Evolutionary conservation across 2,113 vertebrate species (phyloP).

Genomic region (Burhinus oedicnemus): DNA sequence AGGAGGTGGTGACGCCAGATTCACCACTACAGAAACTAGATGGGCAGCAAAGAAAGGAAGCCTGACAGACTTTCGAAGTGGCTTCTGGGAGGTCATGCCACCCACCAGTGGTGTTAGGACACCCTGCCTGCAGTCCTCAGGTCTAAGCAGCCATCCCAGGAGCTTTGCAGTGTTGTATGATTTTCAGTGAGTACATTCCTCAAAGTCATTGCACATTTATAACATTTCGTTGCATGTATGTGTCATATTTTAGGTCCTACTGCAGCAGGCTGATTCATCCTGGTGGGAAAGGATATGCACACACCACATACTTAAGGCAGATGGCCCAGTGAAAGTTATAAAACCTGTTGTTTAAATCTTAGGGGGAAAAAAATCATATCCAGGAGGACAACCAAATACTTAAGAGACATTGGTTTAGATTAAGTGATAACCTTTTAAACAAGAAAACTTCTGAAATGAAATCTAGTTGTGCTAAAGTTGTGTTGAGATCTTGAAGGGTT

Average conservation of each 20-base stretch:
- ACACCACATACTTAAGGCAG: neutral
- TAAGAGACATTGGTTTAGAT: neutral
- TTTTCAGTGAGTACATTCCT: neutral
- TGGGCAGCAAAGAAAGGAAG: neutral
- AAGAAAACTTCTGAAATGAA: neutral
- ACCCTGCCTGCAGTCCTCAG: neutral
- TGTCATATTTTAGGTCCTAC: neutral
- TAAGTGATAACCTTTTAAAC: neutral
- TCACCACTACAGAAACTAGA: neutral
- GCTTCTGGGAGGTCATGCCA: neutral
- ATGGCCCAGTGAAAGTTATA: neutral
- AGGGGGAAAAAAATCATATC: fast-evolving
- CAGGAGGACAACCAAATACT: neutral
- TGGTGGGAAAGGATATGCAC: neutral
- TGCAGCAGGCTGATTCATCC: constrained; percentile 26
- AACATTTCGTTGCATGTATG: neutral
- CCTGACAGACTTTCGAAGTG: neutral
- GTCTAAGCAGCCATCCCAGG: neutral
- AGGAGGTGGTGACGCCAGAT: neutral
- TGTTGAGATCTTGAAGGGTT: neutral
- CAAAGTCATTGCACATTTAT: neutral
- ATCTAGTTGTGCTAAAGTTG: neutral
- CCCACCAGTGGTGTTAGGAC: neutral
- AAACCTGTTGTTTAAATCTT: neutral
- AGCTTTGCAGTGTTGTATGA: neutral